phyloP scores from a whole-genome alignment of 2,888 invertebrate genomes.

The Chrysina gloriosa region DNA sequence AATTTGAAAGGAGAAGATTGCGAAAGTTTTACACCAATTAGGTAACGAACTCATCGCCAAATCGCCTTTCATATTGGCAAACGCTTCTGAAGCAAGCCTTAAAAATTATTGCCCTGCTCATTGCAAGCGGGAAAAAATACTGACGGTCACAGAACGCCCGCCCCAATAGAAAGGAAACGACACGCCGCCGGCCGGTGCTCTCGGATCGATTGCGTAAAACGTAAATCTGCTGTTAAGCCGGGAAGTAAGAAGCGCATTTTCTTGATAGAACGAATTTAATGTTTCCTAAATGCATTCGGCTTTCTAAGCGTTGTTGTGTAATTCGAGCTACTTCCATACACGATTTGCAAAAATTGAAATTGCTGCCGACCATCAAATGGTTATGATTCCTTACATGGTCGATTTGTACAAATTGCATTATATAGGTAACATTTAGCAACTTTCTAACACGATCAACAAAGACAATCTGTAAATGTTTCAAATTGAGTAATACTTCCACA shows the following conservation, averaged over 20 bases:
- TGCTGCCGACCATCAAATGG: not conserved
- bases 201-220: not conserved
- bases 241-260: not conserved
- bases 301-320: not conserved
- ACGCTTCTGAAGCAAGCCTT: not conserved
- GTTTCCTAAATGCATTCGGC: not conserved
- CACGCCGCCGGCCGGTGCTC: not conserved
- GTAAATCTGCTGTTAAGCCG: not conserved
- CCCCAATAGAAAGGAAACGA: not conserved
- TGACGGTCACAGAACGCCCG: not conserved
- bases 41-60: not conserved
- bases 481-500: no score
- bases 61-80: not conserved
- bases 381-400: no score
- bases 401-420: no score
- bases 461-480: no score
- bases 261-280: not conserved
- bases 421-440: no score
- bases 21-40: not conserved
- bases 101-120: not conserved
- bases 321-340: no score
- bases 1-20: not conserved
- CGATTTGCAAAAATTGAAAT: not conserved
- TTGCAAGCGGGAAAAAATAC: no score
- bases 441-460: no score